Evolutionary conservation across 2,113 vertebrate species (phyloP).

Genomic region (Hassar affinis): DNA sequence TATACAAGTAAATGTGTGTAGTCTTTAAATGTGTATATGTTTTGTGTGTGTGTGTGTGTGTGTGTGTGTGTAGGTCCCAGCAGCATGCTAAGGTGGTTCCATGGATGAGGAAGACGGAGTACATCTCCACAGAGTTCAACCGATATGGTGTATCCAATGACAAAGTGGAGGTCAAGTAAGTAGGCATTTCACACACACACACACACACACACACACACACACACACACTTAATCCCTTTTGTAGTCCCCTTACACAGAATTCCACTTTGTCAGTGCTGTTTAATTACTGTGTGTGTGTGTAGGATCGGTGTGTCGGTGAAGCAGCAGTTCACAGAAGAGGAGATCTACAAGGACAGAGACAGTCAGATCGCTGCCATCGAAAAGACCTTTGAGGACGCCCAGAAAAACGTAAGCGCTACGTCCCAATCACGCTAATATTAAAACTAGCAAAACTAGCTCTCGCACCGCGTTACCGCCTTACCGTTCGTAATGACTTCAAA

Average conservation of each 20-base stretch:
- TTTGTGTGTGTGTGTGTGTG: too few relatives aligned
- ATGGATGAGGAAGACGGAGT: slow-evolving; percentile 95
- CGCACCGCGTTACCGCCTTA: background rate
- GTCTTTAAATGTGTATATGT: background rate
- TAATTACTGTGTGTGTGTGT: background rate
- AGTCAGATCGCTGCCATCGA: slow-evolving; percentile 94
- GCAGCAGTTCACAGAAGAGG: slow-evolving; percentile 94
- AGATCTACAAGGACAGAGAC: slow-evolving; percentile 94
- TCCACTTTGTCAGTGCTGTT: background rate
- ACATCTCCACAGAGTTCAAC: slow-evolving; percentile 95
- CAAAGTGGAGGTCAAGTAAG: slow-evolving; percentile 95
- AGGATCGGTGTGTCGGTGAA: slow-evolving; percentile 95
- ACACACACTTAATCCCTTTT: background rate
- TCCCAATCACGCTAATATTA: background rate
- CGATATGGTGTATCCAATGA: slow-evolving; percentile 91
- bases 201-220: background rate
- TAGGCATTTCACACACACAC: slow-evolving; percentile 19
- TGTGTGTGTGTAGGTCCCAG: slow-evolving; percentile 74
- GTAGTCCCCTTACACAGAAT: background rate
- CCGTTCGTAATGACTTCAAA: too few relatives aligned
- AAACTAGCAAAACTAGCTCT: background rate
- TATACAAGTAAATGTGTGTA: background rate
- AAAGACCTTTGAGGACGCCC: slow-evolving; percentile 94
- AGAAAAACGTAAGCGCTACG: slow-evolving; percentile 77
- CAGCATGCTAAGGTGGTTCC: slow-evolving; percentile 94